Conservation (phyloP, 92 coral and sea anemone species). For the Muricea muricata region DNA sequence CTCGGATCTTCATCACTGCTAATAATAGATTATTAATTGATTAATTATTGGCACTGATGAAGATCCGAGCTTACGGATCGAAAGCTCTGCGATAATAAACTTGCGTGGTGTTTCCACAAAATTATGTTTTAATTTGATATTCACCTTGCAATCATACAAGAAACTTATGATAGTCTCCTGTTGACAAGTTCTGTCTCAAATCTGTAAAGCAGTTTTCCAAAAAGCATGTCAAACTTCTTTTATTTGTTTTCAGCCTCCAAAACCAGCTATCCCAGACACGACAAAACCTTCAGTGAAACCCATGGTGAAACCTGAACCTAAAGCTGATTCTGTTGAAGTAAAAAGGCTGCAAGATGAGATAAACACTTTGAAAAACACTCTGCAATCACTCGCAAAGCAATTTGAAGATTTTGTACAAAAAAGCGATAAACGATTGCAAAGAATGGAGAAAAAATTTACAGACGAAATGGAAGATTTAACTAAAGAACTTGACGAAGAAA, state of each 20-base stretch:
- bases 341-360: conserved; percentile 73
- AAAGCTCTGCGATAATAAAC: too few relatives aligned
- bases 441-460: conserved; percentile 66
- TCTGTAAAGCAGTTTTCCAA: too few relatives aligned
- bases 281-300: conserved; percentile 54
- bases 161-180: too few relatives aligned
- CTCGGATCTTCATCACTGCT: too few relatives aligned
- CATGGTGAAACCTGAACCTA: neutral
- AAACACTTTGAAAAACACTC: conserved; percentile 64
- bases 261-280: conserved; percentile 62
- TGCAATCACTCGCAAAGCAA: conserved; percentile 50
- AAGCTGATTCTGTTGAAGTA: conserved; percentile 49
- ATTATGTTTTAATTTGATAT: too few relatives aligned
- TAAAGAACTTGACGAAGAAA: conserved; percentile 90
- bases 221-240: neutral
- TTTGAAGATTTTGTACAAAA: conserved; percentile 73
- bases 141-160: too few relatives aligned
- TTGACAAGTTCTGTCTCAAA: too few relatives aligned
- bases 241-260: conserved; percentile 58
- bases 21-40: too few relatives aligned
- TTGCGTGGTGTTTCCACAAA: too few relatives aligned
- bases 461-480: conserved; percentile 79
- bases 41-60: too few relatives aligned
- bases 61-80: too few relatives aligned
- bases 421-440: conserved; percentile 55